Conservation (phyloP, 2,113 vertebrate species). For the Edolisoma coerulescens region DNA sequence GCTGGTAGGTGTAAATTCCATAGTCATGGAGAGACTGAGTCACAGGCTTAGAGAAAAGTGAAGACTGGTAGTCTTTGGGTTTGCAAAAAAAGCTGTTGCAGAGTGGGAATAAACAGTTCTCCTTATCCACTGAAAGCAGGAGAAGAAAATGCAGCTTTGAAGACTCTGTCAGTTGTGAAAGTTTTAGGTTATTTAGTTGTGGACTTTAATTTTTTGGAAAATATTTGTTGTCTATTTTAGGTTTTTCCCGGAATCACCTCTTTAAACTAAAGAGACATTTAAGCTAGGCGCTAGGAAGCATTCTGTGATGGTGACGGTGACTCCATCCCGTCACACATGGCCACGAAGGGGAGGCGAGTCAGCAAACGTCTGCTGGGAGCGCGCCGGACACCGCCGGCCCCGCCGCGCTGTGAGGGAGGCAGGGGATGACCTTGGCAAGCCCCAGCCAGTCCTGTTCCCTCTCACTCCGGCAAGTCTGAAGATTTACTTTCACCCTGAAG, state of each 20-base stretch:
- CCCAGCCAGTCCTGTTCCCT: not conserved
- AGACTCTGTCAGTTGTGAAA: not conserved
- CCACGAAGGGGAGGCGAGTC: not conserved
- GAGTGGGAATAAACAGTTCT: not conserved
- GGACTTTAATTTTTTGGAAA: not conserved
- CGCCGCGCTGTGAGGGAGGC: not conserved
- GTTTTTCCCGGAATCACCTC: not conserved
- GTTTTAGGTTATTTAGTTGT: not conserved
- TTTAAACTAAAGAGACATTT: conserved; percentile 27
- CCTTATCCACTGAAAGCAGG: not conserved
- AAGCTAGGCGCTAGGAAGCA: not conserved
- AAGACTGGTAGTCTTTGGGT: not conserved
- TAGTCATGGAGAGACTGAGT: not conserved
- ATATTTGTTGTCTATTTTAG: not conserved
- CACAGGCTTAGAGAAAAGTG: not conserved
- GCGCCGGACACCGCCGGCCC: not conserved
- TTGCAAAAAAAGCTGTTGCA: not conserved
- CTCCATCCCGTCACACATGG: not conserved
- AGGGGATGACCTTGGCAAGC: not conserved
- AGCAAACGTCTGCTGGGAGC: not conserved
- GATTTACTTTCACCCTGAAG: conserved; percentile 54
- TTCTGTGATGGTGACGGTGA: not conserved
- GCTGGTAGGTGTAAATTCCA: not conserved
- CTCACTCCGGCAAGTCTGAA: not conserved
- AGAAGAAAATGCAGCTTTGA: not conserved